Evolutionary conservation across 1,140 invertebrate genomes (phyloP).

Genomic region (Trichonephila clavipes): DNA sequence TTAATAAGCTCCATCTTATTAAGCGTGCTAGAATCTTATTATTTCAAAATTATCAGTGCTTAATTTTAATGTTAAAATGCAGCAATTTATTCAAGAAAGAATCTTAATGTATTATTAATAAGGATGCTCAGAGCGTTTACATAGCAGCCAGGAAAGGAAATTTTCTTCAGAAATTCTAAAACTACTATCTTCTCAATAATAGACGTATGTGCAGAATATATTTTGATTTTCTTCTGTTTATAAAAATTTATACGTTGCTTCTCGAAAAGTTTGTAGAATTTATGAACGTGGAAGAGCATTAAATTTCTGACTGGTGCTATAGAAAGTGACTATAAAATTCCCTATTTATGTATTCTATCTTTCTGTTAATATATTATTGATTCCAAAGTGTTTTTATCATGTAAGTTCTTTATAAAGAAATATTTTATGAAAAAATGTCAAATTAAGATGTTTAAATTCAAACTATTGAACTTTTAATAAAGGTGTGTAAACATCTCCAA

Average conservation of each 20-base stretch:
- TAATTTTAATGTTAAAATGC: not conserved
- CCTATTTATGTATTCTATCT: not conserved
- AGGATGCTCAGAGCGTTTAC: not conserved
- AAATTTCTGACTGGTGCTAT: not conserved
- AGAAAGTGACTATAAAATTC: not conserved
- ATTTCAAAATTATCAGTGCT: not conserved
- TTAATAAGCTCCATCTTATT: not conserved
- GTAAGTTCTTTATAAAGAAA: not conserved
- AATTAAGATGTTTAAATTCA: not conserved
- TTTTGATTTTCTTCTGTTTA: not conserved
- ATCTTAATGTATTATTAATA: not conserved
- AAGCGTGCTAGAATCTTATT: not conserved
- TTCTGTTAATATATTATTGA: not conserved
- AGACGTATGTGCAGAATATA: not conserved
- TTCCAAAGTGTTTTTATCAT: not conserved
- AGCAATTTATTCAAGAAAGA: not conserved
- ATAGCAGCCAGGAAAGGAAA: not conserved
- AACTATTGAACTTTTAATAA: too few species aligned
- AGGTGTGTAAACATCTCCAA: too few species aligned
- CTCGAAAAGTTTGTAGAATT: not conserved
- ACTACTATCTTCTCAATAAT: not conserved
- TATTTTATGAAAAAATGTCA: not conserved
- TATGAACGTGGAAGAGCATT: not conserved
- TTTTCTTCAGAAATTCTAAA: not conserved
- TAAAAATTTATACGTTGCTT: not conserved